Evolutionary conservation across 2,797 vertebrate genomes (phyloP).

Genomic region (Fistularia tabacaria): DNA sequence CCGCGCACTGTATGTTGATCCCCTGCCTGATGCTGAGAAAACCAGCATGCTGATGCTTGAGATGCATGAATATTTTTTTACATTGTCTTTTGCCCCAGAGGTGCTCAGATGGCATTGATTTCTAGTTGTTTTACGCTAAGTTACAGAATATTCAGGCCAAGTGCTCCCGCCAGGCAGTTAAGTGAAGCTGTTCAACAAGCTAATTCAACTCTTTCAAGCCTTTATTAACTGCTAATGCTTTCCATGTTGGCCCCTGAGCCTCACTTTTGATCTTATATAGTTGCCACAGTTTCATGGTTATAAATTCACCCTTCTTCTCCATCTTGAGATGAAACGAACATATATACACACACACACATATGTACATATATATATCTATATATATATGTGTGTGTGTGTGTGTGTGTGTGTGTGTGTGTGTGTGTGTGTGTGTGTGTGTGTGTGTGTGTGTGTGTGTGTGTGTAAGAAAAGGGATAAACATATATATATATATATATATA

Average conservation of each 20-base stretch:
- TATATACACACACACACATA: too few relatives aligned
- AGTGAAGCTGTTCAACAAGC: constrained; percentile 54
- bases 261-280: constrained; percentile 59
- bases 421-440: too few relatives aligned
- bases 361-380: too few relatives aligned
- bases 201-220: constrained; percentile 67
- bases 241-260: constrained; percentile 46
- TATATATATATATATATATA: too few relatives aligned
- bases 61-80: constrained; percentile 24
- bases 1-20: constrained; percentile 4
- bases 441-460: too few relatives aligned
- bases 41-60: constrained; percentile 8
- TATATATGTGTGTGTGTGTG: too few relatives aligned
- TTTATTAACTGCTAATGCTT: constrained; percentile 75
- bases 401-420: too few relatives aligned
- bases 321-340: constrained; percentile 15
- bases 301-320: constrained; percentile 31
- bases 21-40: constrained; percentile 1
- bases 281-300: constrained; percentile 48
- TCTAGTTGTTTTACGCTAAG: constrained; percentile 40
- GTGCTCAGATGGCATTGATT: constrained; percentile 60
- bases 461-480: too few relatives aligned
- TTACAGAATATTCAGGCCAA: constrained; percentile 23
- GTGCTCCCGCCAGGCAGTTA: constrained; percentile 50
- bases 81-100: constrained; percentile 12